Conservation (phyloP, 2,888 invertebrate species). For the Drosophila colorata region DNA sequence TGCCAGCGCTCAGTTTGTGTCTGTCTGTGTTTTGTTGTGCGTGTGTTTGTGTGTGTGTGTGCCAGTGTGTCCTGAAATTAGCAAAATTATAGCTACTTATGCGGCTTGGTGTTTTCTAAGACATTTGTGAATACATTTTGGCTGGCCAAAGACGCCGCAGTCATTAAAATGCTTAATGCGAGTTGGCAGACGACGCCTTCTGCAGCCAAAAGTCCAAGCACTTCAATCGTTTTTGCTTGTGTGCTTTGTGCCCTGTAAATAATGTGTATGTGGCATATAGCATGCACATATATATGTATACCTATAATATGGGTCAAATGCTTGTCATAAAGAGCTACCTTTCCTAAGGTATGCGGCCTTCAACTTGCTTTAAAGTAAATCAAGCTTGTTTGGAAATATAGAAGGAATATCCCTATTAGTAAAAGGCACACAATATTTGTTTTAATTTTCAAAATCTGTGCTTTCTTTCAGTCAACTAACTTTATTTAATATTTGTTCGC, state of each 20-base stretch:
- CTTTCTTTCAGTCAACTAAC: no score
- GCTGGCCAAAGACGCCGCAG: constrained; percentile 55
- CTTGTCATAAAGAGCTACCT: no score
- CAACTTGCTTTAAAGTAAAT: no score
- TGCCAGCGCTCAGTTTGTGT: constrained; percentile 1
- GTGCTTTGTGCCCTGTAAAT: background rate
- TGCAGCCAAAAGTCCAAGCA: constrained; percentile 36
- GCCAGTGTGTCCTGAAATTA: constrained; percentile 57
- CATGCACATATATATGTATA: background rate
- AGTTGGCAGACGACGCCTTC: constrained; percentile 39
- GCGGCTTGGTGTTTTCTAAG: constrained; percentile 65
- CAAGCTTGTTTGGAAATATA: no score
- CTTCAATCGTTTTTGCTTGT: constrained; percentile 18
- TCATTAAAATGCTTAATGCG: constrained; percentile 69
- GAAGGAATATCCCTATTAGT: no score
- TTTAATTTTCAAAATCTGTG: no score
- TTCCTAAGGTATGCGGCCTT: no score
- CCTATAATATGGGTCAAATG: background rate
- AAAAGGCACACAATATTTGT: no score
- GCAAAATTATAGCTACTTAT: constrained; percentile 76
- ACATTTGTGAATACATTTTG: constrained; percentile 49
- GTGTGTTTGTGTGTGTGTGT: background rate
- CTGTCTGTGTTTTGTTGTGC: background rate
- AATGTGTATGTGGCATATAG: background rate
- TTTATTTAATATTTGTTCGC: no score